These are phyloP conservation scores for Lacanobia oleracea DNA, from an alignment of 2,888 invertebrate genomes.

Conservation along the genomic window DNA sequence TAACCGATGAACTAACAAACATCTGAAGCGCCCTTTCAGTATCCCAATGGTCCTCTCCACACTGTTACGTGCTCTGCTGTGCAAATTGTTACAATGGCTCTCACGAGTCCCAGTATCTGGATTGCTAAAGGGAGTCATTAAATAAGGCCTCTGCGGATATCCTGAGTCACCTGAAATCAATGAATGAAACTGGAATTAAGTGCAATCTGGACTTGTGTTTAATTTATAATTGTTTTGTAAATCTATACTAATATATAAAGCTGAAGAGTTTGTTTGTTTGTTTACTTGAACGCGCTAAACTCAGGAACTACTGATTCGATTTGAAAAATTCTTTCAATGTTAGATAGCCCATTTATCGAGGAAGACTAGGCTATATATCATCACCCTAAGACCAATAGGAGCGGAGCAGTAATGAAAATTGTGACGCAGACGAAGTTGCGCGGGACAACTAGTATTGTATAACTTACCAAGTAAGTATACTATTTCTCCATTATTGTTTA, in stretches of 20 bases:
- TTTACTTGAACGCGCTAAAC: too few relatives aligned
- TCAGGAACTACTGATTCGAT: too few relatives aligned
- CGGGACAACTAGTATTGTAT: too few relatives aligned
- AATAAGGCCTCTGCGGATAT: conserved; percentile 22
- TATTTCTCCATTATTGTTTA: too few relatives aligned
- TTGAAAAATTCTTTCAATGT: too few relatives aligned
- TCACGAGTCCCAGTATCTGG: background rate
- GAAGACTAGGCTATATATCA: too few relatives aligned
- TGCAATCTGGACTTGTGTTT: background rate
- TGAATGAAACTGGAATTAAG: background rate
- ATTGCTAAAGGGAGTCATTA: conserved; percentile 12
- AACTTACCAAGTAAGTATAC: background rate
- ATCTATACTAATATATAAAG: too few relatives aligned
- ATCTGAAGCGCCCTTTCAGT: conserved; percentile 26
- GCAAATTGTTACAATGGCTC: conserved; percentile 11
- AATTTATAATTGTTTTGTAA: background rate
- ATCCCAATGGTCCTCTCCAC: conserved; percentile 14
- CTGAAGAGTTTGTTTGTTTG: too few relatives aligned
- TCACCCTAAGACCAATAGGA: too few relatives aligned
- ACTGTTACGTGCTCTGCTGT: conserved; percentile 13
- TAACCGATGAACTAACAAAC: conserved; percentile 13
- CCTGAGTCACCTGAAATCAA: conserved; percentile 22
- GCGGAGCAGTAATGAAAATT: too few relatives aligned
- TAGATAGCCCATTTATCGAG: too few relatives aligned
- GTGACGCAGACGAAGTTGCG: too few relatives aligned